Evolutionary conservation across 1,140 invertebrate species (phyloP).

Genomic region (Pogonognathellus flavescens): DNA sequence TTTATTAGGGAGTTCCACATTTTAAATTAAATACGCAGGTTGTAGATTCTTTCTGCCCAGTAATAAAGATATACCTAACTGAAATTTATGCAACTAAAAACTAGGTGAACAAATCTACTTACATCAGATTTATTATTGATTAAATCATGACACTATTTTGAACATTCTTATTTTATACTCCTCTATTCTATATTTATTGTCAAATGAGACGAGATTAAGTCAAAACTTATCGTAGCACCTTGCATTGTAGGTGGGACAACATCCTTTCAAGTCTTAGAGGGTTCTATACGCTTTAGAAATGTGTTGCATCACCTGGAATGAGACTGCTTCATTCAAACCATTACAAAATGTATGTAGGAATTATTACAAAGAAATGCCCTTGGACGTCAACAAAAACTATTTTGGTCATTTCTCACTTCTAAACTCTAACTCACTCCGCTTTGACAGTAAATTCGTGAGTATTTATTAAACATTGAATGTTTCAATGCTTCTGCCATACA

Average conservation of each 20-base stretch:
- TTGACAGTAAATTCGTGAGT: conserved; percentile 8
- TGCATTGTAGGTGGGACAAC: not conserved
- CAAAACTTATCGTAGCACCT: not conserved
- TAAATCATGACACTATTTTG: too few relatives aligned
- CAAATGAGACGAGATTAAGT: conserved; percentile 6
- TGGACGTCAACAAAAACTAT: not conserved
- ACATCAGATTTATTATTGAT: too few relatives aligned
- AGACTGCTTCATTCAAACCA: not conserved
- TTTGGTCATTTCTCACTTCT: conserved; percentile 13
- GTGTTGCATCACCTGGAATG: not conserved
- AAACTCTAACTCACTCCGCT: not conserved
- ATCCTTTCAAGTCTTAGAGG: not conserved
- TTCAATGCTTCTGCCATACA: too few relatives aligned
- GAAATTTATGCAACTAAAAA: too few relatives aligned
- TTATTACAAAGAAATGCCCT: not conserved
- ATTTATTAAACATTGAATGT: not conserved
- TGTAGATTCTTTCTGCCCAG: too few relatives aligned
- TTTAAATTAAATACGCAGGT: too few relatives aligned
- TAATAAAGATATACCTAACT: too few relatives aligned
- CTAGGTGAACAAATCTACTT: too few relatives aligned
- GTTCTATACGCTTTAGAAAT: too few relatives aligned
- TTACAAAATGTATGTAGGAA: not conserved
- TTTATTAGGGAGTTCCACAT: too few relatives aligned
- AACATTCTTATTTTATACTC: too few relatives aligned
- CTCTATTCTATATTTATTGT: not conserved